phyloP scores from a whole-genome alignment of 2,888 invertebrate genomes.

The Stenolophus ochropezus region DNA sequence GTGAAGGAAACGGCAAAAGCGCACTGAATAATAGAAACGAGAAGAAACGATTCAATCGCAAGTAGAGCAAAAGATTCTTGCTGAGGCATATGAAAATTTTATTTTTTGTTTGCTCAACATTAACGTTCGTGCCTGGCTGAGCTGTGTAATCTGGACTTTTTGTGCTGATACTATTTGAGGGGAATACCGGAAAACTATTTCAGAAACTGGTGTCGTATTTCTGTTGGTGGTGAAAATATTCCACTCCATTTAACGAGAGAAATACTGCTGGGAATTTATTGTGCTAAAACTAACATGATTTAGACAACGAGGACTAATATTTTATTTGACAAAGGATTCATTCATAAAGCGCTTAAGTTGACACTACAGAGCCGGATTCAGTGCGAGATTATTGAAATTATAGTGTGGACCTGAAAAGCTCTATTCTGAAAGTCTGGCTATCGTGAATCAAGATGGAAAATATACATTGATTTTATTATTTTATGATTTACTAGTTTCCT shows the following conservation, averaged over 20 bases:
- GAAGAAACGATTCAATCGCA: background rate
- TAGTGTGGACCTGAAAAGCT: no score
- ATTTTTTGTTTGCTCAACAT: background rate
- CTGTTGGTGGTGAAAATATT: conserved; percentile 40
- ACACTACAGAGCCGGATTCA: background rate
- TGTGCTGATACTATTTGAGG: conserved; percentile 14
- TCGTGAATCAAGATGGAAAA: no score
- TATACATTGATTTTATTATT: no score
- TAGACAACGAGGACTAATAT: conserved; percentile 30
- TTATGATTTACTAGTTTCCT: no score
- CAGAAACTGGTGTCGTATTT: conserved; percentile 1
- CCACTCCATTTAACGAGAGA: conserved; percentile 28
- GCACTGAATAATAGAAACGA: background rate
- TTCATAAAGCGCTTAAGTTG: conserved; percentile 23
- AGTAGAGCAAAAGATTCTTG: background rate
- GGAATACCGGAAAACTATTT: conserved; percentile 25
- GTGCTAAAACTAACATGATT: conserved; percentile 37
- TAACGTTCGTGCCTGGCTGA: background rate
- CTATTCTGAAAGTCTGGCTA: no score
- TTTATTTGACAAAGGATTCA: conserved; percentile 31
- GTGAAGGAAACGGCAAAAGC: background rate
- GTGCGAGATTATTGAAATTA: no score
- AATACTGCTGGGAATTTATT: conserved; percentile 37
- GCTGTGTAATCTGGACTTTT: background rate
- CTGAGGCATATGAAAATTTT: background rate